Conservation (phyloP, 2,888 invertebrate genomes). For the Phytoseiulus persimilis region DNA sequence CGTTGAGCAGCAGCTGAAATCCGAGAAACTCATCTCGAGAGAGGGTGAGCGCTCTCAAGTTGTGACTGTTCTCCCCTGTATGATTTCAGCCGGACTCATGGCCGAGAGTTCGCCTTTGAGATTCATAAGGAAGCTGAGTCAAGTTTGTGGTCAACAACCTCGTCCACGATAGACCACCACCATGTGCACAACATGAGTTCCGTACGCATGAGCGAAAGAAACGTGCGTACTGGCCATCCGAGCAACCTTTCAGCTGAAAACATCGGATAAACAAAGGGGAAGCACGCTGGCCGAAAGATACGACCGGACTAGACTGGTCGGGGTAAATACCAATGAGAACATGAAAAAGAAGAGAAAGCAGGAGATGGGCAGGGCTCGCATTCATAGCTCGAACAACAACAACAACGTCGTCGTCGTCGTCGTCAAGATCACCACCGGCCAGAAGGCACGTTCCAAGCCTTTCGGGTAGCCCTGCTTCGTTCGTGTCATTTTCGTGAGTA, state of each 20-base stretch:
- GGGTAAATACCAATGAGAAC: background rate
- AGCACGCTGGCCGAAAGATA: background rate
- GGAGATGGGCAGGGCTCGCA: background rate
- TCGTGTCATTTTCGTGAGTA: background rate
- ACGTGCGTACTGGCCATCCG: background rate
- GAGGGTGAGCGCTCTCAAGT: too few relatives aligned
- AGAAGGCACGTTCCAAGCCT: background rate
- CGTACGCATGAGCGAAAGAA: background rate
- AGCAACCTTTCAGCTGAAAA: background rate
- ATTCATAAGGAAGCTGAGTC: background rate
- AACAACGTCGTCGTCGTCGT: background rate
- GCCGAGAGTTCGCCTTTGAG: background rate
- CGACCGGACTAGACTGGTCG: background rate
- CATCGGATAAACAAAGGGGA: background rate
- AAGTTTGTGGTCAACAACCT: background rate
- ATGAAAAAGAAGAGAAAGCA: background rate
- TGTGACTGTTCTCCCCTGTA: too few relatives aligned
- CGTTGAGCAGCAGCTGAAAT: too few relatives aligned
- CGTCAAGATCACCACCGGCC: background rate
- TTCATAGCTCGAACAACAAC: background rate
- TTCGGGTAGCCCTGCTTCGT: background rate
- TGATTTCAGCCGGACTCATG: too few relatives aligned
- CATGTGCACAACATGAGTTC: background rate
- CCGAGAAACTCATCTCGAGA: too few relatives aligned
- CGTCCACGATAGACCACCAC: background rate